Evolutionary conservation across 2,888 invertebrate species (phyloP).

Genomic region (Cosmorhoe ocellata): DNA sequence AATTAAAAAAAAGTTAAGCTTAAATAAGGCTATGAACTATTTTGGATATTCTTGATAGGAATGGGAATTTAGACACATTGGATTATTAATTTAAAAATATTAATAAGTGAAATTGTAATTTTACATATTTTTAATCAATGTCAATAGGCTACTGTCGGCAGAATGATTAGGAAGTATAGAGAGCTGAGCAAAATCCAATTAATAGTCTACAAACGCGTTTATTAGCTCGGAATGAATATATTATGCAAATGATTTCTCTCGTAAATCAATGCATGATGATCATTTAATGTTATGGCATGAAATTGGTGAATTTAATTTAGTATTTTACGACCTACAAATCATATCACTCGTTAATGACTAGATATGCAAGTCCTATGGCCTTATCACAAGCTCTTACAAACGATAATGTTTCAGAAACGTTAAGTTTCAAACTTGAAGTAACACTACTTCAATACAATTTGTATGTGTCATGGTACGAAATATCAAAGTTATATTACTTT

Average conservation of each 20-base stretch:
- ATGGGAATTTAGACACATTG: too few relatives aligned
- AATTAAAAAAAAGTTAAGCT: not conserved
- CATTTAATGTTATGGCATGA: slow-evolving; percentile 23
- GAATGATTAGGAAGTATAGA: slow-evolving; percentile 17
- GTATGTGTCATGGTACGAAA: too few relatives aligned
- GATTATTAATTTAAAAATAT: too few relatives aligned
- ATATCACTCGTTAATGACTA: slow-evolving; percentile 4
- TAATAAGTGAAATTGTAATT: not conserved
- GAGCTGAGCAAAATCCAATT: slow-evolving; percentile 6
- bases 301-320: slow-evolving; percentile 22
- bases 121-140: not conserved
- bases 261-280: slow-evolving; percentile 17
- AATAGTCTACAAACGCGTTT: slow-evolving; percentile 16
- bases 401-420: too few relatives aligned
- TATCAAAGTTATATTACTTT: too few relatives aligned
- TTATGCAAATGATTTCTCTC: slow-evolving; percentile 20
- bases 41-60: too few relatives aligned
- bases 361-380: not conserved
- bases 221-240: slow-evolving; percentile 15
- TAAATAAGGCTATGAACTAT: too few relatives aligned
- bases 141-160: slow-evolving; percentile 1
- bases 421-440: too few relatives aligned
- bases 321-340: slow-evolving; percentile 16
- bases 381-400: too few relatives aligned
- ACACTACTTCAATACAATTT: too few relatives aligned